Percentiles rank a stretch among this genome's conserved stretches.
Evolutionary conservation across 92 coral and sea anemone genomes (phyloP).

Genomic region (Plumapathes pennacea): DNA sequence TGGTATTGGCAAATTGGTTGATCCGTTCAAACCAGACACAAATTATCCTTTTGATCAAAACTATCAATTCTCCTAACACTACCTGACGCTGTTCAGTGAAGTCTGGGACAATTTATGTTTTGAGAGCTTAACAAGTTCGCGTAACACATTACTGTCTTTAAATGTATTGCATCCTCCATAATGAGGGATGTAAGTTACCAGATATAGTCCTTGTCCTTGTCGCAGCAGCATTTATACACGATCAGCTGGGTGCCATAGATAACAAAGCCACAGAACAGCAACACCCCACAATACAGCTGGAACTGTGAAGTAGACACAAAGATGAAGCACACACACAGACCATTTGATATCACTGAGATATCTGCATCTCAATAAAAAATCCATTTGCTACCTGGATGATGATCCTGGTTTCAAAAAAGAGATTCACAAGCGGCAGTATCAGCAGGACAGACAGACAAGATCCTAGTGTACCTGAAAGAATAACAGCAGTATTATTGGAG

Average conservation of each 20-base stretch:
- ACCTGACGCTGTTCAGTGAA: too few relatives aligned
- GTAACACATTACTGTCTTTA: too few relatives aligned
- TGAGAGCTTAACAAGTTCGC: too few relatives aligned
- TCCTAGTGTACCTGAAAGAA: constrained; percentile 77
- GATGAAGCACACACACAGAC: background rate
- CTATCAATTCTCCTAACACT: too few relatives aligned
- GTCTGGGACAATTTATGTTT: too few relatives aligned
- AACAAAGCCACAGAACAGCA: constrained; percentile 88
- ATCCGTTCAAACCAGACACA: too few relatives aligned
- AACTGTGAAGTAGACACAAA: constrained; percentile 26
- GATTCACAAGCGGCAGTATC: constrained; percentile 67
- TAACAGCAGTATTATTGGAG: too few relatives aligned
- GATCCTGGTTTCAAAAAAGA: constrained; percentile 77
- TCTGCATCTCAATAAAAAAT: too few relatives aligned
- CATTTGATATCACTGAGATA: too few relatives aligned
- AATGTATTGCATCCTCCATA: too few relatives aligned
- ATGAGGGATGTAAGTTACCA: constrained; percentile 71
- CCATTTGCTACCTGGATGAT: constrained; percentile 84
- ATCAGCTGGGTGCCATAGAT: constrained; percentile 96
- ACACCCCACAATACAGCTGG: constrained; percentile 88
- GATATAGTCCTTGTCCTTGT: constrained; percentile 88
- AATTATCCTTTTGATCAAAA: too few relatives aligned
- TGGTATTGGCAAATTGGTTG: too few relatives aligned
- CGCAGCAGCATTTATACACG: constrained; percentile 77
- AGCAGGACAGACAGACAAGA: constrained; percentile 82